A percentile compares a stretch with the other conserved stretches of the same genome.
phyloP scores from a whole-genome alignment of 1,140 invertebrate genomes.

The Bilobella aurantiaca region DNA sequence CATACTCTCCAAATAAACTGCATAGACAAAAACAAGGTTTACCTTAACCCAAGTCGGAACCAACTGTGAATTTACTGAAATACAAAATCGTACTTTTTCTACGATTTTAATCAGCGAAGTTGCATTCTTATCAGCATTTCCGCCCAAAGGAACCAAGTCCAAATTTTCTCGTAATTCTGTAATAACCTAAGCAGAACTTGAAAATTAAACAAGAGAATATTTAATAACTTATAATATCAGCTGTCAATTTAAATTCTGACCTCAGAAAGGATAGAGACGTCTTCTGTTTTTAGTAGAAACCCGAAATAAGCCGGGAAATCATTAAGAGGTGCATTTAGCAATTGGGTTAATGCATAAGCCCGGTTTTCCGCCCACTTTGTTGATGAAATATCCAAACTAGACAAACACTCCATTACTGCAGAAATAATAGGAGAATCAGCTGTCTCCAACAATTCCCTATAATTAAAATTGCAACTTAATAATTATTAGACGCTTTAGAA shows the following conservation, averaged over 20 bases:
- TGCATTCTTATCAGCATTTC: background rate
- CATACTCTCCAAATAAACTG: background rate
- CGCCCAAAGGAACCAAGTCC: background rate
- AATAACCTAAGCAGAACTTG: constrained; percentile 15
- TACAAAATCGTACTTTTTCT: constrained; percentile 18
- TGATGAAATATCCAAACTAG: constrained; percentile 18
- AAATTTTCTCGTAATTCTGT: constrained; percentile 24
- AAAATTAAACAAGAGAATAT: background rate
- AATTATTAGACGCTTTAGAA: background rate
- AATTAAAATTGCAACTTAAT: too few relatives aligned
- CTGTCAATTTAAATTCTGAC: constrained; percentile 1
- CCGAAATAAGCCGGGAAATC: constrained; percentile 27
- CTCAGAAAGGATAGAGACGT: constrained; percentile 5
- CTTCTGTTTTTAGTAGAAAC: constrained; percentile 19
- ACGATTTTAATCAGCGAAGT: background rate
- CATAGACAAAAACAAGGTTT: background rate
- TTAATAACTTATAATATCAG: background rate
- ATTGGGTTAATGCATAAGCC: constrained; percentile 18
- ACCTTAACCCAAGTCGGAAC: constrained; percentile 24
- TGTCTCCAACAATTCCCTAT: constrained; percentile 10
- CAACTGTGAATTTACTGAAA: constrained; percentile 13
- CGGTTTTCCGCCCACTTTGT: constrained; percentile 13
- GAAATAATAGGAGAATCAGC: constrained; percentile 9
- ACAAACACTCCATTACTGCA: constrained; percentile 28
- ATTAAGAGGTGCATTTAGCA: constrained; percentile 14